Evolutionary conservation across 2,888 invertebrate species (phyloP).

Genomic region (Gymnoscelis rufifasciata): DNA sequence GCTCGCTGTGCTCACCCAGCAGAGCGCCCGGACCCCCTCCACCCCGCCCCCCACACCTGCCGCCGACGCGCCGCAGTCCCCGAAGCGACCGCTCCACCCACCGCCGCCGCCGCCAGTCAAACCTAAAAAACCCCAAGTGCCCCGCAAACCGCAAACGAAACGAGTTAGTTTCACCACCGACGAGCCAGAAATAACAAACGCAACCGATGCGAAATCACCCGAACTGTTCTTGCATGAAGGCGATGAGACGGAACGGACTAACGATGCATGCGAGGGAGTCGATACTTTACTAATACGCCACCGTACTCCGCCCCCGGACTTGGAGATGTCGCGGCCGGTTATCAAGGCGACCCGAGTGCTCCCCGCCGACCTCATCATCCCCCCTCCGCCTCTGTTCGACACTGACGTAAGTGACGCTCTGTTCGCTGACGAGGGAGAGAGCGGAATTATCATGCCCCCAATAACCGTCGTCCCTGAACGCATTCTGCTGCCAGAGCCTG

Average conservation of each 20-base stretch:
- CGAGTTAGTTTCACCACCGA: constrained; percentile 75
- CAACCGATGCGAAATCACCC: constrained; percentile 44
- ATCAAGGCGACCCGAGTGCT: constrained; percentile 53
- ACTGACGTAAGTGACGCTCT: constrained; percentile 63
- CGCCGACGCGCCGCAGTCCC: constrained; percentile 32
- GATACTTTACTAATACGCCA: constrained; percentile 67
- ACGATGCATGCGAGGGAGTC: constrained; percentile 70
- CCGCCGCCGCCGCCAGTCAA: constrained; percentile 55
- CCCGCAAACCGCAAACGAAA: constrained; percentile 70
- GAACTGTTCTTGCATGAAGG: constrained; percentile 52
- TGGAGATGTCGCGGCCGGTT: constrained; percentile 52
- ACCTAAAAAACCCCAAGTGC: constrained; percentile 68
- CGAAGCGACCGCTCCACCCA: constrained; percentile 41
- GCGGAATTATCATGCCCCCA: constrained; percentile 49
- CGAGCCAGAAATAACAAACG: constrained; percentile 39
- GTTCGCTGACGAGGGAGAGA: constrained; percentile 44
- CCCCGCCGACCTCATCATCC: constrained; percentile 70
- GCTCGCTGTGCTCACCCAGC: constrained; percentile 61
- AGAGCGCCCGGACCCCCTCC: constrained; percentile 51
- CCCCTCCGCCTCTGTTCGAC: constrained; percentile 73
- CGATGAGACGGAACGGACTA: constrained; percentile 47
- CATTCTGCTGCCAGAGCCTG: constrained; percentile 60
- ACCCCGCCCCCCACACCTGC: constrained; percentile 40
- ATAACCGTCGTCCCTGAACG: constrained; percentile 65
- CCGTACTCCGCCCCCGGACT: constrained; percentile 48